phyloP scores from a whole-genome alignment of 1,140 invertebrate genomes.

The Eupeodes corollae region DNA sequence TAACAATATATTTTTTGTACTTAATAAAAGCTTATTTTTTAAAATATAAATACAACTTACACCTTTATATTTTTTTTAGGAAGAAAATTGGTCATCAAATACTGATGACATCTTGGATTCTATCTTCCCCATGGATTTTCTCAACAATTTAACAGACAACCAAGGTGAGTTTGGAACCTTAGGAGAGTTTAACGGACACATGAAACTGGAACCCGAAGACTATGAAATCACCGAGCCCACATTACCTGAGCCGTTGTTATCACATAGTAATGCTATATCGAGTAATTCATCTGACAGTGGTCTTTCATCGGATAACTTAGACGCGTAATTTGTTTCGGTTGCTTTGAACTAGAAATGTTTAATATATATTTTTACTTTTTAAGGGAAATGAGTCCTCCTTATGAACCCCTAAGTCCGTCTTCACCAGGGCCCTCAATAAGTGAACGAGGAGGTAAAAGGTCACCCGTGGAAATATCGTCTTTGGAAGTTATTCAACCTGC shows the following conservation, averaged over 20 bases:
- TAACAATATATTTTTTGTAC: no score
- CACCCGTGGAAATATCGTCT: not conserved
- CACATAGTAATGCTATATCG: not conserved
- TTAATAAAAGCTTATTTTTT: no score
- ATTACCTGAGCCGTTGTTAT: not conserved
- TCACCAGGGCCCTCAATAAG: constrained; percentile 4
- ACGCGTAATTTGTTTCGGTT: constrained; percentile 9
- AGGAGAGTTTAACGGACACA: not conserved
- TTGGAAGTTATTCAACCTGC: not conserved
- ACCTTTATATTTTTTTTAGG: no score
- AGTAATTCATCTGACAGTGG: constrained; percentile 37
- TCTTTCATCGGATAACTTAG: constrained; percentile 40
- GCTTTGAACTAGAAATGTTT: no score
- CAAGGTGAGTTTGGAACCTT: not conserved
- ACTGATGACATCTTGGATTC: not conserved
- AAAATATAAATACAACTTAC: no score
- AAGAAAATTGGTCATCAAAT: not conserved
- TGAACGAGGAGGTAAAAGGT: constrained; percentile 3
- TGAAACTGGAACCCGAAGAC: not conserved
- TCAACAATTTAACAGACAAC: not conserved
- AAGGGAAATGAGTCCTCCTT: constrained; percentile 21
- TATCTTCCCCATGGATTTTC: not conserved
- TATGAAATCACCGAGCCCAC: not conserved
- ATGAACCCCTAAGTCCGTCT: constrained; percentile 24
- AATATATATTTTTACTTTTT: constrained; percentile 2